Conservation (phyloP, 2,888 invertebrate genomes). For the Caradrina clavipalpis region DNA sequence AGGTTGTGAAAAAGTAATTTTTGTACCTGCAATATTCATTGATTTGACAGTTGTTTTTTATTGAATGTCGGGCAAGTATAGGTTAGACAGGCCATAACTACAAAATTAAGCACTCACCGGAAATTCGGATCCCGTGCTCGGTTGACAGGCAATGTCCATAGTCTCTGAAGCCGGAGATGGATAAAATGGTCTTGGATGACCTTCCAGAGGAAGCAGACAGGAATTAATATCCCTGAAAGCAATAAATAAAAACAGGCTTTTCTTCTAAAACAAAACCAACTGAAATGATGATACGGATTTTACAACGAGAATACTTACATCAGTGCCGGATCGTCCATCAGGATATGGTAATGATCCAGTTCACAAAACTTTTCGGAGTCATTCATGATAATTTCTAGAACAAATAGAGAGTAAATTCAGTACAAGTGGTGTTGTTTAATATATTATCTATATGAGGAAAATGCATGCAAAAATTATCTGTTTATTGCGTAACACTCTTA, state of each 20-base stretch:
- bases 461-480: not conserved
- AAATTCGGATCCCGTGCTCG: conserved; percentile 17
- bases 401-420: conserved; percentile 8
- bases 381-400: conserved; percentile 51
- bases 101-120: not conserved
- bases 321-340: conserved; percentile 22
- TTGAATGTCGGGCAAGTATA: no score
- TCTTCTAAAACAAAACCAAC: not conserved
- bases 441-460: conserved; percentile 7
- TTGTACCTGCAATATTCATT: no score
- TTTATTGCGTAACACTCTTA: no score
- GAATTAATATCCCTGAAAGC: conserved; percentile 39
- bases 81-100: no score
- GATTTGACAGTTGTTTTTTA: no score
- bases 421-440: no score
- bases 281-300: not conserved
- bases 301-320: conserved; percentile 32
- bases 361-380: conserved; percentile 28
- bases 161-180: conserved; percentile 46
- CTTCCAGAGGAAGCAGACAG: conserved; percentile 14
- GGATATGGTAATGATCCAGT: conserved; percentile 20
- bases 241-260: not conserved
- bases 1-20: no score
- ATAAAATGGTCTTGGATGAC: conserved; percentile 18
- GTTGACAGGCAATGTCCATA: conserved; percentile 41